Conservation (phyloP, 2,113 vertebrate genomes). For the Equus przewalskii region DNA sequence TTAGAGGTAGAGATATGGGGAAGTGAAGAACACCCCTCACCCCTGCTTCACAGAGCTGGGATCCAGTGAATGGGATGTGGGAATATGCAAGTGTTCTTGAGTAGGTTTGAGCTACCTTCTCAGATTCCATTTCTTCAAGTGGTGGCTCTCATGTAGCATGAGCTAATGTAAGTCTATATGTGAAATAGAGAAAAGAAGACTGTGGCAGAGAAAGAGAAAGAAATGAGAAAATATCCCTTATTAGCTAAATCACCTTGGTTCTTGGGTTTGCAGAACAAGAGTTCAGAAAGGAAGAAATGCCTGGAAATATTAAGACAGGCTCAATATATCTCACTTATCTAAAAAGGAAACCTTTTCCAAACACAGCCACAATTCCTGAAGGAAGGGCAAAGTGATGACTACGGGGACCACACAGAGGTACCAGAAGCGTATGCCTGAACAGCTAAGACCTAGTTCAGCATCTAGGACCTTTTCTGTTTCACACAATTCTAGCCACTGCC, state of each 20-base stretch:
- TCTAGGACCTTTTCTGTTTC: background rate
- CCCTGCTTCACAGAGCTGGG: background rate
- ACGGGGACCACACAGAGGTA: background rate
- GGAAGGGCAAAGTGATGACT: background rate
- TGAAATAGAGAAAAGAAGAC: background rate
- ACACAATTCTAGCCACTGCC: background rate
- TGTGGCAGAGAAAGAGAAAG: background rate
- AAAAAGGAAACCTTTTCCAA: background rate
- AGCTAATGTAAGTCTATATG: background rate
- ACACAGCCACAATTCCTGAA: background rate
- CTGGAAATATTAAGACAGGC: background rate
- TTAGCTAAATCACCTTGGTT: background rate
- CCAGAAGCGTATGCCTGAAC: rapidly evolving
- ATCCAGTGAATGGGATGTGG: background rate
- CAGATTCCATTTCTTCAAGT: background rate
- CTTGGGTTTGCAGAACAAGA: background rate
- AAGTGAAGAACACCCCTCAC: background rate
- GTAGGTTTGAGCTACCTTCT: background rate
- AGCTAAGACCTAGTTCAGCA: background rate
- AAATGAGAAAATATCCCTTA: background rate
- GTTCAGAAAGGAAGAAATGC: background rate
- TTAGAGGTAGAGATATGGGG: background rate
- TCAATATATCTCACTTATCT: background rate
- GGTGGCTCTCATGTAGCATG: background rate
- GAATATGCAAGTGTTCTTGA: too few species aligned